These are phyloP conservation scores for Beroe ovata DNA, from an alignment of 37 sponge, comb jelly and placozoan species.

Conservation along the genomic window DNA sequence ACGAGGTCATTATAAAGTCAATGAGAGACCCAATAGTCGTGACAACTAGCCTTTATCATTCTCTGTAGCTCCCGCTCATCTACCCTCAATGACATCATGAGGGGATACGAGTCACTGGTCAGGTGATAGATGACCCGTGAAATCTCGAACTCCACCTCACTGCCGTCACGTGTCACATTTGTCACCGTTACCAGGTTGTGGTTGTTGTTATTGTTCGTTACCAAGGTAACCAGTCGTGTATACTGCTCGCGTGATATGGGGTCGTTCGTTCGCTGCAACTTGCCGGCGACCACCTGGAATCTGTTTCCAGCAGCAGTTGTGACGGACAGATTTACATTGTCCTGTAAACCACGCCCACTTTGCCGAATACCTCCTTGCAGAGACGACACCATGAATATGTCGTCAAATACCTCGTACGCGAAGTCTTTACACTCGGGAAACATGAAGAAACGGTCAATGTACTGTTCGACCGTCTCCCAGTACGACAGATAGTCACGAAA, in stretches of 20 bases:
- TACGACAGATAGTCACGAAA: background rate
- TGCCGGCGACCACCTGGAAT: slow-evolving; percentile 2
- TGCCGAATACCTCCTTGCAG: background rate
- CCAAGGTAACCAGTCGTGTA: slow-evolving; percentile 23
- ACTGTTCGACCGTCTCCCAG: slow-evolving; percentile 17
- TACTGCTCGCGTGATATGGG: slow-evolving; percentile 23
- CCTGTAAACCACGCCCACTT: background rate
- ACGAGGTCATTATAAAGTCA: too few relatives aligned
- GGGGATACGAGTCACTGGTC: slow-evolving; percentile 25
- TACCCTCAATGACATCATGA: slow-evolving; percentile 19
- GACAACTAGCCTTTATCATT: slow-evolving; percentile 9
- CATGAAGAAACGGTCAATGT: background rate
- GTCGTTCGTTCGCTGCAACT: slow-evolving; percentile 11
- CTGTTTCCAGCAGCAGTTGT: slow-evolving; percentile 61
- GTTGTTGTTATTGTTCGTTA: slow-evolving; percentile 13
- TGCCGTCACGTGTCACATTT: background rate
- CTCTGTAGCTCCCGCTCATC: background rate
- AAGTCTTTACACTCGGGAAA: slow-evolving; percentile 43
- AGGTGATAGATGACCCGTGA: slow-evolving; percentile 32
- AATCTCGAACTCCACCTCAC: background rate
- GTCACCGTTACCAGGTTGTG: background rate
- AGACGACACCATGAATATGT: slow-evolving; percentile 35
- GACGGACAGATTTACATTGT: background rate
- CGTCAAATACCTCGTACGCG: slow-evolving; percentile 34
- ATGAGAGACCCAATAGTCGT: too few relatives aligned